phyloP scores from a whole-genome alignment of 2,113 vertebrate genomes.

The Nanorana parkeri region DNA sequence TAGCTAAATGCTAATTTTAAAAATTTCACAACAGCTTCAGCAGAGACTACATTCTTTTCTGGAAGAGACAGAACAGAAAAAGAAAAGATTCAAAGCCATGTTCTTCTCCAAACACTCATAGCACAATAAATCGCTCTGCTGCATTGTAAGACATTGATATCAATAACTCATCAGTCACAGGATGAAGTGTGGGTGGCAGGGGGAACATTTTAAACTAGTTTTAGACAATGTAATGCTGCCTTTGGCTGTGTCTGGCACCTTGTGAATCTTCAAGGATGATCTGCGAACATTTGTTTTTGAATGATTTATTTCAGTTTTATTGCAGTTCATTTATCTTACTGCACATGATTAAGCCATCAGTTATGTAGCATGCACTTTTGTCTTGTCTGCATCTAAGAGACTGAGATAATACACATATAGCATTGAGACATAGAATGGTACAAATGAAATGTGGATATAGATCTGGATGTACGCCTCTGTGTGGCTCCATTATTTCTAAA shows the following conservation, averaged over 20 bases:
- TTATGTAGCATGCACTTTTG: slow-evolving; percentile 23
- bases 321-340: slow-evolving; percentile 44
- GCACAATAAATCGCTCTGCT: slow-evolving; percentile 10
- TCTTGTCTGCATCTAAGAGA: slow-evolving; percentile 10
- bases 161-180: slow-evolving; percentile 35
- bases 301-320: slow-evolving; percentile 45
- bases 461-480: not conserved
- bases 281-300: slow-evolving; percentile 38
- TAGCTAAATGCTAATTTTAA: slow-evolving; percentile 86
- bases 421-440: not conserved
- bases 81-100: slow-evolving; percentile 23
- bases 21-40: slow-evolving; percentile 83
- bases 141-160: slow-evolving; percentile 23
- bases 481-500: not conserved
- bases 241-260: slow-evolving; percentile 23
- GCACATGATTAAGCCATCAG: slow-evolving; percentile 33
- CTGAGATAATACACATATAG: slow-evolving; percentile 7
- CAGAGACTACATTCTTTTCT: slow-evolving; percentile 80
- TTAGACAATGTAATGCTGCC: slow-evolving; percentile 30
- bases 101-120: not conserved
- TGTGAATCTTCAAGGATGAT: slow-evolving; percentile 41
- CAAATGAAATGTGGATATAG: slow-evolving; percentile 13
- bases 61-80: slow-evolving; percentile 35
- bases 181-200: slow-evolving; percentile 24
- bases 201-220: slow-evolving; percentile 39